Percentiles rank a stretch among this genome's conserved stretches.
phyloP scores from a whole-genome alignment of 2,113 vertebrate genomes.

The Odobenus rosmarus region DNA sequence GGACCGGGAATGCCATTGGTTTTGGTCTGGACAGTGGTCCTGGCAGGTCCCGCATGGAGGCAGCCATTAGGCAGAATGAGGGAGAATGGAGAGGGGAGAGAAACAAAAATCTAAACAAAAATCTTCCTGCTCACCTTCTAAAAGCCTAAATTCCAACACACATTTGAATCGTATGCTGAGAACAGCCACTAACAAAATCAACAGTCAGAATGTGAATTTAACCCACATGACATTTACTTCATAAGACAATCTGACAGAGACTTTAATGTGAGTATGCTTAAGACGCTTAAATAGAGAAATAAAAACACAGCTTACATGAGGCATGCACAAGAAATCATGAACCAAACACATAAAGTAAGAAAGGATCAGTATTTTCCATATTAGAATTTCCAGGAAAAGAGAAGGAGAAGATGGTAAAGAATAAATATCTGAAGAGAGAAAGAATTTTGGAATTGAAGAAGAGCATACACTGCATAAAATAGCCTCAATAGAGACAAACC shows the following conservation, averaged over 20 bases:
- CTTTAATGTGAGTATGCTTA: not conserved
- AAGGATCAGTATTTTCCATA: not conserved
- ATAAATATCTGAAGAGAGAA: constrained; percentile 2
- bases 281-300: not conserved
- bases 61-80: not conserved
- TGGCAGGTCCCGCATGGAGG: not conserved
- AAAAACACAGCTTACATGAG: not conserved
- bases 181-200: not conserved
- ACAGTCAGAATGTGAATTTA: not conserved
- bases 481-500: not conserved
- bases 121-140: not conserved
- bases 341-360: not conserved
- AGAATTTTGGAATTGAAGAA: not conserved
- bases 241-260: not conserved
- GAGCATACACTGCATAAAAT: not conserved
- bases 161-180: not conserved
- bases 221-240: not conserved
- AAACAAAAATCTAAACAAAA: not conserved
- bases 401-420: not conserved
- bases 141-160: not conserved
- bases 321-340: not conserved
- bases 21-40: not conserved
- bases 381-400: not conserved
- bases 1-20: not conserved
- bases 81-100: not conserved